These are phyloP conservation scores for Pipistrellus kuhlii DNA, from an alignment of 2,797 vertebrate genomes.

Conservation along the genomic window DNA sequence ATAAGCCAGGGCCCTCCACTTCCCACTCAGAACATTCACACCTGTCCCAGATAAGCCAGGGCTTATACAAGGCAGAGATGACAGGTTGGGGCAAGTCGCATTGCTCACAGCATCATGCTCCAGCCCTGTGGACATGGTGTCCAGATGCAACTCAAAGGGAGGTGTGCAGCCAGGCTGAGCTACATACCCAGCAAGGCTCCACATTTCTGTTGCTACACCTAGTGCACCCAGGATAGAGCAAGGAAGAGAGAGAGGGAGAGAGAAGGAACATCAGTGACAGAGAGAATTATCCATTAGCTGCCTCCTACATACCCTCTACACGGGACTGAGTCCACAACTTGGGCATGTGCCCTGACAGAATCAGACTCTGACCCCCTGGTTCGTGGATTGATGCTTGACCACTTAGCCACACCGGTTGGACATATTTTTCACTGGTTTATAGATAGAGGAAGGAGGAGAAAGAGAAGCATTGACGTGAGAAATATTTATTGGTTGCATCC, in stretches of 20 bases:
- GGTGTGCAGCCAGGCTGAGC: neutral
- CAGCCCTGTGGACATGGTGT: neutral
- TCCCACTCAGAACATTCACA: neutral
- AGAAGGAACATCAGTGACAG: neutral
- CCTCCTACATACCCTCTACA: neutral
- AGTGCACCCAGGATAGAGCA: too few species aligned
- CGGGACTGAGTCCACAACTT: neutral
- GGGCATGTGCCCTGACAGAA: neutral
- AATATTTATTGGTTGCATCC: neutral
- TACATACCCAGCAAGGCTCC: neutral
- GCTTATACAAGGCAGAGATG: neutral
- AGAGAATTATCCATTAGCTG: neutral
- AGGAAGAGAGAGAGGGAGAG: neutral
- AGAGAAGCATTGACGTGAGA: neutral
- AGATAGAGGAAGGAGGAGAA: neutral
- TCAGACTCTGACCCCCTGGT: neutral
- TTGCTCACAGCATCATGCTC: neutral
- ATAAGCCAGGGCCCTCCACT: neutral
- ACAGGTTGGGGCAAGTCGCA: neutral
- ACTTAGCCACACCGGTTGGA: neutral
- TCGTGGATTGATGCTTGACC: neutral
- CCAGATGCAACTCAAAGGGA: neutral
- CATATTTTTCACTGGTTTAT: neutral
- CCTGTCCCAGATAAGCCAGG: neutral
- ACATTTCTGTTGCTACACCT: neutral